Base-by-base conservation (phyloP, 2,888 invertebrate species). In the Antheraea assamensis region DNA sequence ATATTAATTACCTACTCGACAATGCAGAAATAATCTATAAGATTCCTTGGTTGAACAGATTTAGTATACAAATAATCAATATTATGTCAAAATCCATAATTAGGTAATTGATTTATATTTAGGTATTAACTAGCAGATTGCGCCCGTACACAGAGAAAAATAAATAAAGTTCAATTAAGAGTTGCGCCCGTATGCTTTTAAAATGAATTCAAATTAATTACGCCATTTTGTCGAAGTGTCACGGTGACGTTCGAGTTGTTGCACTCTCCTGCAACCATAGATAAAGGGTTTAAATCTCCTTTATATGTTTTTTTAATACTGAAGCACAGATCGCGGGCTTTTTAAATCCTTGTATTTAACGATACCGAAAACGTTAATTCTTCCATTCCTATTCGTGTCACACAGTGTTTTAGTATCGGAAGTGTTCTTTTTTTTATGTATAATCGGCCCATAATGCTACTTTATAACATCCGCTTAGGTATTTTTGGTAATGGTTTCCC, bases 361-460 rank as follows among this genome's bases (percentile, higher is more conserved):
- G 35, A 35, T 68, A 66, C 31, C 66, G 66, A 66, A 64, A 64
- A 68, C 82, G 80, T 82, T 92, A 92, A 93, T 92, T 82, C 92
- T 78, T 75, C 78, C 78, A 92, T 92, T 91, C 85, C 84, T 82
- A 92, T 92, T 91, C 92, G 78, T 83, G 90, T 90, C 92, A 92
- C 89, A 89, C 80, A 73, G 68, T 85, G 83, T 87, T 87, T 85
- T 83, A 83, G 82, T 80, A 85, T 84, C 91, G 92, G 92, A 92
- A 90, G 88, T 86, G 76, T 75, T 78, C 80, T 88, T 90, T 87
- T 88, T 88, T 82, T 42, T 42, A 13, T 77, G 82, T 83, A 82
- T 87, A 89, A 88, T 87, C 85, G 82, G 81, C 76, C 82, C 80
- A 81, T 89, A 87, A 87, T 90, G 82, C 88, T 85, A 83, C 82